Base-by-base conservation (phyloP, 2,113 vertebrate species). In the Colaptes auratus region DNA sequence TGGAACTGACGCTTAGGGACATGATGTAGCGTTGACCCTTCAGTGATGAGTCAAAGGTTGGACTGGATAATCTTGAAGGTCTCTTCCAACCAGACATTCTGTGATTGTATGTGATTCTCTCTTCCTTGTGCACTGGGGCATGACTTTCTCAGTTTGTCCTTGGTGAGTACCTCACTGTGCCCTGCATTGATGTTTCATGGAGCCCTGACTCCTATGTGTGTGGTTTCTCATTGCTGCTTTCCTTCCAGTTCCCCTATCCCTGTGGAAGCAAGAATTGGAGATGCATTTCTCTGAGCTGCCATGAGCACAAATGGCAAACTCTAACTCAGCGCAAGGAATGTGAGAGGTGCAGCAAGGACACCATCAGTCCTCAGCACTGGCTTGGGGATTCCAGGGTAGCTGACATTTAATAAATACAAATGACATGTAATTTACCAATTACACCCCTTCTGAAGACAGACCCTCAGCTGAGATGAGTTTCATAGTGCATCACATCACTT, bases 331-430 rank as follows among this genome's bases (percentile, higher is more conserved):
- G 10, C 0, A 1, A 1, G 75, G 48, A 76, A 25, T 0, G 1
- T 35, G 58, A 73, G 74, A 64, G 42, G n/a, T 63, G 46, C 56
- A 71, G 52, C 55, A 42, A 59, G 89, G 67, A 13, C 35, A 59
- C 23, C 53, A 31, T 28, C 25, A 70, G 39, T 46, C 50, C 66
- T 53, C 3, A 3, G 42, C 61, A 15, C 23, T 12, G 50, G 55
- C n/a, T 39, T 1, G 28, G 85, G 73, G 28, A 15, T 53, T 83
- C 79, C 36, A 17, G 42, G 77, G 31, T 1, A 7, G 44, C 27
- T 91, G 91, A 69, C 88, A 58, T 3, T 65, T 73, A 93, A 92
- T 86, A 94, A 93, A 86, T 55, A 78, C 39, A 69, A 88, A 55
- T 93, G 88, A 80, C 89, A 81, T 55, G 13, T 50, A 79, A 91